Percentiles rank a stretch among this genome's conserved stretches.
These are phyloP conservation scores for Megalops cyprinoides DNA, from an alignment of 2,797 vertebrate genomes.

Conservation along the genomic window DNA sequence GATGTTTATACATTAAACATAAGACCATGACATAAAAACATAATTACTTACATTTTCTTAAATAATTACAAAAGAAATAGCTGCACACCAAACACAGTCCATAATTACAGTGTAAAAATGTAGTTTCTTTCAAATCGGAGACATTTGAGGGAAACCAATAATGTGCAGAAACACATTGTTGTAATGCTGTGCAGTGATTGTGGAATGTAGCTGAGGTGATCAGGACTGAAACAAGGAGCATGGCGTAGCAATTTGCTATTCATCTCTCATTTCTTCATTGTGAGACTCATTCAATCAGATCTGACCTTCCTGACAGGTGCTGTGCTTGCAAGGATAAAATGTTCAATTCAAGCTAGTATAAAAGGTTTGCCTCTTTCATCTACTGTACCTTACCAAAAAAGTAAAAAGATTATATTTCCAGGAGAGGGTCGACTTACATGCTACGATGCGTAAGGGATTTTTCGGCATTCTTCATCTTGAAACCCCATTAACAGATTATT, in stretches of 20 bases:
- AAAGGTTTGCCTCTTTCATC: background rate
- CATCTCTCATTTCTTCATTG: background rate
- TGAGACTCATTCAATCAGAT: background rate
- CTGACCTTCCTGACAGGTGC: background rate
- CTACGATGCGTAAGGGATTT: background rate
- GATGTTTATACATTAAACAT: too few relatives aligned
- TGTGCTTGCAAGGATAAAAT: background rate
- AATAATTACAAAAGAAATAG: background rate
- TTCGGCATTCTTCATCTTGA: background rate
- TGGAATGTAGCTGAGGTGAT: background rate
- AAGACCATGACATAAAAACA: too few relatives aligned
- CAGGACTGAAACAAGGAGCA: background rate
- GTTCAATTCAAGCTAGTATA: background rate
- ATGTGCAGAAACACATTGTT: background rate
- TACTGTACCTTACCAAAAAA: too few relatives aligned
- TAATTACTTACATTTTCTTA: background rate
- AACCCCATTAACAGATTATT: conserved; percentile 14
- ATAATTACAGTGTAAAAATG: background rate
- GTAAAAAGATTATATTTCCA: background rate
- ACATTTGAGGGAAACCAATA: too few relatives aligned
- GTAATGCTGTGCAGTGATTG: background rate
- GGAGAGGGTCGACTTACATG: background rate
- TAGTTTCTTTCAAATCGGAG: too few relatives aligned
- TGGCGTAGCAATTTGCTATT: background rate
- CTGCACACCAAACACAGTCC: background rate